These are phyloP conservation scores for Eupleurogrammus muticus DNA, from an alignment of 2,797 vertebrate species.

Conservation along the genomic window DNA sequence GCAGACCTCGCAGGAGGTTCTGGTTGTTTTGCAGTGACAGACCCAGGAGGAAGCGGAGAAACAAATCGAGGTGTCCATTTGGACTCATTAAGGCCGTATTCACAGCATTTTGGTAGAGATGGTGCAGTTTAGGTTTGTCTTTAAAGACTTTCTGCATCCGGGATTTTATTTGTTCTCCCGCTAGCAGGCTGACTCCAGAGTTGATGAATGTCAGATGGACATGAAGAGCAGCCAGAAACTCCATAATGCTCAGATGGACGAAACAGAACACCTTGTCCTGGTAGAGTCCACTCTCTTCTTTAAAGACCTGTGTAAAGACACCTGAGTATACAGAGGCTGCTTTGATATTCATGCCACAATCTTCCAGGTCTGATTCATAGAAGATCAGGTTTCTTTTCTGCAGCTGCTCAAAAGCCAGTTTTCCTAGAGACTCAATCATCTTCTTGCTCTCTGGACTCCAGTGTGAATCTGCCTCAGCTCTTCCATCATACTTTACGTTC, in stretches of 20 bases:
- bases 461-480: conserved; percentile 4
- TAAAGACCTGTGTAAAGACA: conserved; percentile 13
- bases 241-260: conserved; percentile 32
- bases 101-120: not conserved
- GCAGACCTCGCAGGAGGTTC: not conserved
- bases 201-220: conserved; percentile 10
- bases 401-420: conserved; percentile 32
- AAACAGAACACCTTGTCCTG: conserved; percentile 28
- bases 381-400: conserved; percentile 22
- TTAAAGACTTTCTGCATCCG: not conserved
- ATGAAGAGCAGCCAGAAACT: conserved; percentile 19
- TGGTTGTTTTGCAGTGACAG: conserved; percentile 1
- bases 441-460: conserved; percentile 7
- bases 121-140: not conserved
- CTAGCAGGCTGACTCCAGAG: not conserved
- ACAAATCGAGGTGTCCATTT: conserved; percentile 17
- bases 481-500: not conserved
- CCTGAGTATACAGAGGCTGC: conserved; percentile 12
- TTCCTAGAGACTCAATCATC: conserved; percentile 26
- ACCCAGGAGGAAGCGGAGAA: not conserved
- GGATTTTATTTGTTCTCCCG: not conserved
- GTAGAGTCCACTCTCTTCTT: conserved; percentile 23
- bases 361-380: conserved; percentile 17
- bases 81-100: not conserved
- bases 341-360: conserved; percentile 5